Evolutionary conservation across 2,888 invertebrate species (phyloP).

Genomic region (Aproaerema taeniolella): DNA sequence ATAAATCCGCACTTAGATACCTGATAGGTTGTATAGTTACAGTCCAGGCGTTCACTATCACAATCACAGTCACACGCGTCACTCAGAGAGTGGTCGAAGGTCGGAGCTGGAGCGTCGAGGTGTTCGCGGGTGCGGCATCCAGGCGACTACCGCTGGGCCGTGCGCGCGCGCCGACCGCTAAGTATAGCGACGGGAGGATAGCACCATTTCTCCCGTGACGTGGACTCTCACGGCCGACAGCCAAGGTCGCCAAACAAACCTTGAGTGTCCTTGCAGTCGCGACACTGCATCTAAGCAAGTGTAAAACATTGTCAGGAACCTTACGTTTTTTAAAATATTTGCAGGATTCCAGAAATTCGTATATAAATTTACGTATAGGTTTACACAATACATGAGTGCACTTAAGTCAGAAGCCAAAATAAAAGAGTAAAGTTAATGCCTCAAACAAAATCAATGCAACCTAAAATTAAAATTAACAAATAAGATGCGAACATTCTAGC

Average conservation of each 20-base stretch:
- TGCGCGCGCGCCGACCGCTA: conserved; percentile 35
- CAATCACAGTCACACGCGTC: conserved; percentile 73
- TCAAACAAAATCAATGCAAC: too few relatives aligned
- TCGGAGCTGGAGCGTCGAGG: conserved; percentile 66
- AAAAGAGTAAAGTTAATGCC: too few relatives aligned
- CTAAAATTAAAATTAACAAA: too few relatives aligned
- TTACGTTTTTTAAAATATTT: too few relatives aligned
- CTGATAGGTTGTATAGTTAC: too few relatives aligned
- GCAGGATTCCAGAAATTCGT: too few relatives aligned
- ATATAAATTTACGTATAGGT: too few relatives aligned
- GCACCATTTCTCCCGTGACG: conserved; percentile 53
- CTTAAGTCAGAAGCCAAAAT: too few relatives aligned
- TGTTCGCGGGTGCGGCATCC: conserved; percentile 70
- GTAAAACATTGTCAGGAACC: too few relatives aligned
- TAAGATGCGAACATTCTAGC: too few relatives aligned
- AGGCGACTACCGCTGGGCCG: conserved; percentile 63
- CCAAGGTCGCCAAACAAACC: conserved; percentile 67
- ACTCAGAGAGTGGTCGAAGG: conserved; percentile 72
- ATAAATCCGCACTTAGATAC: conserved; percentile 38
- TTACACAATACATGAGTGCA: too few relatives aligned
- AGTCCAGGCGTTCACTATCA: conserved; percentile 43
- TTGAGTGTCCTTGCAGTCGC: conserved; percentile 26
- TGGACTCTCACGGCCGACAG: conserved; percentile 33
- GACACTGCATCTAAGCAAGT: too few relatives aligned
- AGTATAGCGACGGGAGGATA: conserved; percentile 57